These are phyloP conservation scores for Nephotettix cincticeps DNA, from an alignment of 1,140 invertebrate genomes.

Conservation along the genomic window DNA sequence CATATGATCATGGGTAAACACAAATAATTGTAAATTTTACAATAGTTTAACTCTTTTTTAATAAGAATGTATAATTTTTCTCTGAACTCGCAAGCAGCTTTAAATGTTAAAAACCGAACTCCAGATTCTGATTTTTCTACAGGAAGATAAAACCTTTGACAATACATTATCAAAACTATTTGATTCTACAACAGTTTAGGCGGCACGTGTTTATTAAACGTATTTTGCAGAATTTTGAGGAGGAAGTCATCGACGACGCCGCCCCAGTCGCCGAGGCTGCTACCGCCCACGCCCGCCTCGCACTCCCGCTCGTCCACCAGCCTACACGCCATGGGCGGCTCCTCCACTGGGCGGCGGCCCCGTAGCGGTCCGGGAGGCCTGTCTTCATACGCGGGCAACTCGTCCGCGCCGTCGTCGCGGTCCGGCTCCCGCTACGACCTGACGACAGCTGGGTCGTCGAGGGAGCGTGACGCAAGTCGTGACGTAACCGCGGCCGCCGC, in stretches of 20 bases:
- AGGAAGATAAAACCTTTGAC: too few species aligned
- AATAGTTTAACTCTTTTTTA: too few species aligned
- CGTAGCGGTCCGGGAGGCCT: conserved; percentile 70
- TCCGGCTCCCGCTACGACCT: conserved; percentile 30
- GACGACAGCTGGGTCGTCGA: conserved; percentile 31
- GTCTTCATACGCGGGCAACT: conserved; percentile 67
- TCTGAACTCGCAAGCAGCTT: too few species aligned
- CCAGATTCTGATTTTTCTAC: too few species aligned
- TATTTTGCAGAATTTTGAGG: conserved; percentile 48
- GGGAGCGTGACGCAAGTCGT: conserved; percentile 32
- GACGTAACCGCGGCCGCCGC: not conserved
- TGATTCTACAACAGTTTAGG: not conserved
- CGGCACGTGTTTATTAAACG: too few species aligned
- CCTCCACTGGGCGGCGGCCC: conserved; percentile 57
- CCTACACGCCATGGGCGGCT: conserved; percentile 55
- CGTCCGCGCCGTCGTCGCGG: not conserved
- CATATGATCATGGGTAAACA: too few species aligned
- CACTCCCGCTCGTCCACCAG: conserved; percentile 40
- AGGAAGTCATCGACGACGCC: conserved; percentile 53
- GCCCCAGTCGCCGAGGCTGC: conserved; percentile 54
- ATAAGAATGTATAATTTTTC: too few species aligned
- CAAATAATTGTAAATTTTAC: too few species aligned
- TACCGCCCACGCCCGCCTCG: conserved; percentile 50
- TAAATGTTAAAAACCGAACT: too few species aligned
- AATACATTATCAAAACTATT: not conserved